A percentile compares a stretch with the other conserved stretches of the same genome.
Conservation (phyloP, 2,113 vertebrate species). For the Poeciliopsis retropinna region DNA sequence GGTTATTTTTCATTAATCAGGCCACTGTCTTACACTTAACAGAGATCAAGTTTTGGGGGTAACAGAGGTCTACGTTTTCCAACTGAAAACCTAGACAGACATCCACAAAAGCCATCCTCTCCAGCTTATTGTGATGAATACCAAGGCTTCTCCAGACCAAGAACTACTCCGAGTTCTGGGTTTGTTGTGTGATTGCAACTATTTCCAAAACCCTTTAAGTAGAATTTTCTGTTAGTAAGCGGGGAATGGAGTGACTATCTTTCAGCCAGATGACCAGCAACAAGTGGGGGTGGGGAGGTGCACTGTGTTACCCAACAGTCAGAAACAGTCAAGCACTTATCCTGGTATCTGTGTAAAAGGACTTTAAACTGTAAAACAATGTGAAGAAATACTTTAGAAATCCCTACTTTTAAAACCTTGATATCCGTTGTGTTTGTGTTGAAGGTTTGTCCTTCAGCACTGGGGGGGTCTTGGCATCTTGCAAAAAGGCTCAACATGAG, state of each 20-base stretch:
- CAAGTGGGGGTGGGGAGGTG: neutral
- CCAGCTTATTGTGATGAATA: no score
- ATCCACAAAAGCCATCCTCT: no score
- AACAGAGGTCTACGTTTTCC: no score
- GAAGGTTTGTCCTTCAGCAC: conserved; percentile 5
- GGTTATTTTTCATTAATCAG: no score
- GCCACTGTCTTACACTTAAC: no score
- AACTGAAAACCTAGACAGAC: no score
- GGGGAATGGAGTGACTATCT: no score
- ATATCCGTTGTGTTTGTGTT: no score
- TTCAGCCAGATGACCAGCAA: neutral
- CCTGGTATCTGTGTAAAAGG: neutral
- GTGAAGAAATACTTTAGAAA: neutral
- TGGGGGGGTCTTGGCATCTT: conserved; percentile 49
- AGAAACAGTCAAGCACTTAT: neutral
- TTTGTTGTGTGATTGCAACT: no score
- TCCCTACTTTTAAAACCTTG: neutral
- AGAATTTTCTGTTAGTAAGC: neutral
- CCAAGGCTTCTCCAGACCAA: no score
- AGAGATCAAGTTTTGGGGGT: no score
- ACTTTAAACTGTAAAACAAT: neutral
- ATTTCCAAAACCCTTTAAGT: neutral
- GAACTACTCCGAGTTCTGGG: no score
- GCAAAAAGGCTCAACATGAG: conserved; percentile 63
- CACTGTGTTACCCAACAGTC: neutral